Evolutionary conservation across 1,140 invertebrate species (phyloP).

Genomic region (Drosophila punjabiensis): DNA sequence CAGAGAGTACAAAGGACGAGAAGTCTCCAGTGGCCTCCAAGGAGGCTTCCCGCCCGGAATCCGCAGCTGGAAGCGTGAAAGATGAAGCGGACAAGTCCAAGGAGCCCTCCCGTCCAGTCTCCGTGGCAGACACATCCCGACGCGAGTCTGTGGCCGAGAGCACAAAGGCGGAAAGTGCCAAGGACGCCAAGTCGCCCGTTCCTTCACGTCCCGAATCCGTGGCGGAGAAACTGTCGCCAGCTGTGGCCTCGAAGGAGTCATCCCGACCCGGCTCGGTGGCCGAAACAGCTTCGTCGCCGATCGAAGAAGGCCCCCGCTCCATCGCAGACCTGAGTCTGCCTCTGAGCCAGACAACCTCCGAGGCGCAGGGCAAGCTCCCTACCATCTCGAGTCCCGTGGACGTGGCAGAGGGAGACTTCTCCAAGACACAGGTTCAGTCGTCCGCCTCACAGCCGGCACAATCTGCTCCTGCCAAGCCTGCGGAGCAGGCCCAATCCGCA

Average conservation of each 20-base stretch:
- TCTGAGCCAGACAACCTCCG: conserved; percentile 22
- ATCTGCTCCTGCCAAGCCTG: conserved; percentile 36
- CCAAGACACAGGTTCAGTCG: neutral
- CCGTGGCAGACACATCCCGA: conserved; percentile 17
- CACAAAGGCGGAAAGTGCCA: neutral
- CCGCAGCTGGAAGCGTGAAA: conserved; percentile 40
- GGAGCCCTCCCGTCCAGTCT: conserved; percentile 23
- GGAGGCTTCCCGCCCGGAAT: conserved; percentile 52
- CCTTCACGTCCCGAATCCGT: conserved; percentile 9
- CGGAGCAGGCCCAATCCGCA: conserved; percentile 45
- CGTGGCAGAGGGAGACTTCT: conserved; percentile 74
- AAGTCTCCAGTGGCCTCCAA: conserved; percentile 24
- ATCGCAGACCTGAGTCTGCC: conserved; percentile 20
- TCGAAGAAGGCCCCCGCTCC: conserved; percentile 60
- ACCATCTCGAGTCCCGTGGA: conserved; percentile 77
- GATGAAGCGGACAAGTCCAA: conserved; percentile 24
- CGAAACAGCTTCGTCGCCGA: conserved; percentile 71
- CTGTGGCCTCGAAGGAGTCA: conserved; percentile 34
- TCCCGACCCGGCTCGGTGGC: conserved; percentile 41
- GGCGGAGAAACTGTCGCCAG: conserved; percentile 20
- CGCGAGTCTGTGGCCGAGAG: conserved; percentile 30
- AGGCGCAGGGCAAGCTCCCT: conserved; percentile 47
- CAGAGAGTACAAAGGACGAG: conserved; percentile 18
- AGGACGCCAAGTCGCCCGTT: conserved; percentile 18
- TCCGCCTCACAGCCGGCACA: neutral